phyloP scores from a whole-genome alignment of 1,140 invertebrate genomes.

The Meteorus sp. region DNA sequence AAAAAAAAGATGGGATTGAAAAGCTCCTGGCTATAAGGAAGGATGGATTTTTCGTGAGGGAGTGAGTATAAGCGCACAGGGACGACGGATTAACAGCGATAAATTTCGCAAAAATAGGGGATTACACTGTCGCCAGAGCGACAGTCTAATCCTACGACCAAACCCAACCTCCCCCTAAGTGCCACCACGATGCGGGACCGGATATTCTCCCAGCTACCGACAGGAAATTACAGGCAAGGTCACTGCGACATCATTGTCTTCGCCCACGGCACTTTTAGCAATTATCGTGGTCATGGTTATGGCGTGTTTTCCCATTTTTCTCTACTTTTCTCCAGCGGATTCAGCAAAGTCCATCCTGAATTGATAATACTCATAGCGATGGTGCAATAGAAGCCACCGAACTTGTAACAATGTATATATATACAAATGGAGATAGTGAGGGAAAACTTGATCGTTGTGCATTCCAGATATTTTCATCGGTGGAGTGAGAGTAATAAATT shows the following conservation, averaged over 20 bases:
- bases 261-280: constrained; percentile 46
- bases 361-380: too few species aligned
- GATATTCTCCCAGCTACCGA: constrained; percentile 6
- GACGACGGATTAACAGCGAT: constrained; percentile 58
- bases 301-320: background rate
- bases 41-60: constrained; percentile 25
- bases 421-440: background rate
- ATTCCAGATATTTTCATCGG: background rate
- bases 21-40: constrained; percentile 16
- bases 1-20: constrained; percentile 27
- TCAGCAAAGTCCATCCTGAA: background rate
- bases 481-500: constrained; percentile 24
- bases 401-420: background rate
- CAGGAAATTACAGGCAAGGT: constrained; percentile 4
- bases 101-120: constrained; percentile 61
- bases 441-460: too few species aligned
- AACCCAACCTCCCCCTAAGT: constrained; percentile 29
- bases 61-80: constrained; percentile 23
- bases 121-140: constrained; percentile 57
- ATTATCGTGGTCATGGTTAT: constrained; percentile 40
- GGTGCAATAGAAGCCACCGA: too few species aligned
- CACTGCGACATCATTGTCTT: background rate
- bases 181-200: constrained; percentile 6
- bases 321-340: background rate
- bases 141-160: constrained; percentile 55